These are phyloP conservation scores for Iphiclides podalirius DNA, from an alignment of 2,888 invertebrate species.

Conservation along the genomic window DNA sequence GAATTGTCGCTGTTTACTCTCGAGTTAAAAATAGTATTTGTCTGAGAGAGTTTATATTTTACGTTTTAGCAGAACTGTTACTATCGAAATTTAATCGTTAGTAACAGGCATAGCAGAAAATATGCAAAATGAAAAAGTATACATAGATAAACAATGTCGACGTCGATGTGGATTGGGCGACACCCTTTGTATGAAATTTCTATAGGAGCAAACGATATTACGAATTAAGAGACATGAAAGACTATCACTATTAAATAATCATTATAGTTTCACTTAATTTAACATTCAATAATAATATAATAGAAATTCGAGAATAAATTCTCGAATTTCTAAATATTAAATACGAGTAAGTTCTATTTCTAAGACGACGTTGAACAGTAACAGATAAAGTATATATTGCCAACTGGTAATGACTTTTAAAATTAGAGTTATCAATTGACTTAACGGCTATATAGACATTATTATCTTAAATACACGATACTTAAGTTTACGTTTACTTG, in stretches of 20 bases:
- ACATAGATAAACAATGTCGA: too few relatives aligned
- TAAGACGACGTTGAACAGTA: background rate
- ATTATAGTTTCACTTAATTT: too few relatives aligned
- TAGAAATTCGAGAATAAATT: too few relatives aligned
- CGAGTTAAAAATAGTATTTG: background rate
- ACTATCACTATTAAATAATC: too few relatives aligned
- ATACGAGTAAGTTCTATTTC: background rate
- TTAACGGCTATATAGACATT: background rate
- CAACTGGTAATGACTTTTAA: background rate
- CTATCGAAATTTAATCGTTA: background rate
- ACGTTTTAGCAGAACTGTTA: background rate
- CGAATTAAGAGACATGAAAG: too few relatives aligned
- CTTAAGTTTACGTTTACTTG: background rate
- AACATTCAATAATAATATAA: too few relatives aligned
- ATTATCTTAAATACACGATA: background rate
- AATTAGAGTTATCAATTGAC: background rate
- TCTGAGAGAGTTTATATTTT: background rate
- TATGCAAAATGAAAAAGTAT: too few relatives aligned
- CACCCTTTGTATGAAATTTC: too few relatives aligned
- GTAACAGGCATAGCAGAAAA: too few relatives aligned
- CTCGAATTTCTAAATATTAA: too few relatives aligned
- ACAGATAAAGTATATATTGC: background rate
- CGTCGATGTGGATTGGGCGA: too few relatives aligned
- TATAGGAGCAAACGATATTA: too few relatives aligned
- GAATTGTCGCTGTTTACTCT: constrained; percentile 3